A percentile compares a stretch with the other conserved stretches of the same genome.
These are phyloP conservation scores for Amia ocellicauda DNA, from an alignment of 2,113 vertebrate genomes.

Conservation along the genomic window DNA sequence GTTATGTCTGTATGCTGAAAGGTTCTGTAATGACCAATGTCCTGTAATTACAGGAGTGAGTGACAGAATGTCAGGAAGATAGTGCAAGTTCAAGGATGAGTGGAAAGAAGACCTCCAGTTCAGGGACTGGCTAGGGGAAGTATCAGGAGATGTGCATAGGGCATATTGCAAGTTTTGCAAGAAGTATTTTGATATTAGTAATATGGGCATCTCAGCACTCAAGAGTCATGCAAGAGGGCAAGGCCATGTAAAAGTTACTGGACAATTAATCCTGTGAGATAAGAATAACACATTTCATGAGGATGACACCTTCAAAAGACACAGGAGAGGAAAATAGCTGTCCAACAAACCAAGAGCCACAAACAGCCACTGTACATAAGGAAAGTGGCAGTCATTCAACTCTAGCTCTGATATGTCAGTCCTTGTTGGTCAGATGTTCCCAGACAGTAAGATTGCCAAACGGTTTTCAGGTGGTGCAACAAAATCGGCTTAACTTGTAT, in stretches of 20 bases:
- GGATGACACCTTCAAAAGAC: conserved; percentile 7
- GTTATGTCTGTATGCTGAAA: no score
- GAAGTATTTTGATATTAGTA: background rate
- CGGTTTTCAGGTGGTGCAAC: no score
- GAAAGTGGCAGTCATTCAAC: conserved; percentile 10
- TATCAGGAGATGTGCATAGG: no score
- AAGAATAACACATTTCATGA: conserved; percentile 20
- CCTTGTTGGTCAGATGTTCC: no score
- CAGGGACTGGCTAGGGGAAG: background rate
- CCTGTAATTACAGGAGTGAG: conserved; percentile 4
- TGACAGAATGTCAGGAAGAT: background rate
- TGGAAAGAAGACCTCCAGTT: background rate
- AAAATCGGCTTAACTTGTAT: no score
- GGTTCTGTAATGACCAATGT: background rate
- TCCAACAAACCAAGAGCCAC: conserved; percentile 1
- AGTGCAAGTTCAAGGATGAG: background rate
- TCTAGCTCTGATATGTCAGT: no score
- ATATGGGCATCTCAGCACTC: background rate
- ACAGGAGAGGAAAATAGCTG: conserved; percentile 14
- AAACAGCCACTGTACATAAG: conserved; percentile 10
- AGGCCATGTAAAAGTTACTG: no score
- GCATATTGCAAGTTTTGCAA: no score
- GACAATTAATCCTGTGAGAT: background rate
- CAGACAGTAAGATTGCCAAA: no score
- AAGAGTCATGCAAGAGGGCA: background rate